Conservation (phyloP, 1,140 invertebrate genomes). For the Dreissena polymorpha region DNA sequence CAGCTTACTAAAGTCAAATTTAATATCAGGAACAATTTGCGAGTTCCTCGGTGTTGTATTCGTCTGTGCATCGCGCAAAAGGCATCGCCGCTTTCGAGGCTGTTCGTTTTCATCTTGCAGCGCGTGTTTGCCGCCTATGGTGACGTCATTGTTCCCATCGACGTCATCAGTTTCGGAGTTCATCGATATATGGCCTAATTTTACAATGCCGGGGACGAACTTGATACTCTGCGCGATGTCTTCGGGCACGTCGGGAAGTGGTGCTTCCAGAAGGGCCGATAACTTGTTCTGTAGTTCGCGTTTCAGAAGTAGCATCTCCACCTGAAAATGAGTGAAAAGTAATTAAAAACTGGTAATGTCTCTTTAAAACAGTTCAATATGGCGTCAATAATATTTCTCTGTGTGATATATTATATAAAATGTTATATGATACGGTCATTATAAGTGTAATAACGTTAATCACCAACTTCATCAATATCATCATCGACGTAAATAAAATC, state of each 20-base stretch:
- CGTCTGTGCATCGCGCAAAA: slow-evolving; percentile 48
- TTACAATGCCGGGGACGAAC: slow-evolving; percentile 72
- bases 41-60: slow-evolving; percentile 17
- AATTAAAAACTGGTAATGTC: too few species aligned
- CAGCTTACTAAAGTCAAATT: slow-evolving; percentile 36
- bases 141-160: slow-evolving; percentile 36
- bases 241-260: slow-evolving; percentile 60
- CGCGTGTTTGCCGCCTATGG: slow-evolving; percentile 13
- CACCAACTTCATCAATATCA: too few species aligned
- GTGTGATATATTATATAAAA: too few species aligned
- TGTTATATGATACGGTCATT: too few species aligned
- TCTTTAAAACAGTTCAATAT: too few species aligned
- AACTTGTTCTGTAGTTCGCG: slow-evolving; percentile 77
- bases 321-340: too few species aligned
- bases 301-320: slow-evolving; percentile 78
- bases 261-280: slow-evolving; percentile 63
- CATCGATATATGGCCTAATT: slow-evolving; percentile 65
- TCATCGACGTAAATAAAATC: too few species aligned
- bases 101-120: slow-evolving; percentile 37
- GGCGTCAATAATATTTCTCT: too few species aligned
- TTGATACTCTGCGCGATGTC: slow-evolving; percentile 61
- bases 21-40: slow-evolving; percentile 12
- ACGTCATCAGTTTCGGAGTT: slow-evolving; percentile 47
- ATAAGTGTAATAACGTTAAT: too few species aligned
- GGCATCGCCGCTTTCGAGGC: slow-evolving; percentile 13